Evolutionary conservation across 2,888 invertebrate species (phyloP).

Genomic region (Orchesellides sinensis): DNA sequence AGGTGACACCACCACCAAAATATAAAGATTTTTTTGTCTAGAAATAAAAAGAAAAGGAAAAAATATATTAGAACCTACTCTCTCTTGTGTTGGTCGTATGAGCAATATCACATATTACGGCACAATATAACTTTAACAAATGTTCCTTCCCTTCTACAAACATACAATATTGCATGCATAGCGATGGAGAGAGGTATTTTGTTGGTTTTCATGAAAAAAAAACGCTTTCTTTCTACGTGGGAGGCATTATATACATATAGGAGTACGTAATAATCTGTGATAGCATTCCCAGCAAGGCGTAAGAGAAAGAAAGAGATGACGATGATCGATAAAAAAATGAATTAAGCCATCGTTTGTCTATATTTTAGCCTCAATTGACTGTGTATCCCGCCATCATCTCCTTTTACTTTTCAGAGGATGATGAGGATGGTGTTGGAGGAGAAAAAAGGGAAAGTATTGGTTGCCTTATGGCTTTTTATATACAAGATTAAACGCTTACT

Average conservation of each 20-base stretch:
- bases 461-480: too few species aligned
- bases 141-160: too few species aligned
- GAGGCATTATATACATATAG: too few species aligned
- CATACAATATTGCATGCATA: neutral
- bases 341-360: slow-evolving; percentile 75
- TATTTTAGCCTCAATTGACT: slow-evolving; percentile 75
- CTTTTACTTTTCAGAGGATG: neutral
- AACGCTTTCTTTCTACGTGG: too few species aligned
- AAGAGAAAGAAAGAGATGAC: slow-evolving; percentile 10
- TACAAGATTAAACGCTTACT: too few species aligned
- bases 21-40: too few species aligned
- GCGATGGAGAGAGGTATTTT: neutral
- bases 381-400: slow-evolving; percentile 12
- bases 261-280: slow-evolving; percentile 7
- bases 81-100: too few species aligned
- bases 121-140: too few species aligned
- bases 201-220: too few species aligned
- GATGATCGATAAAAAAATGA: slow-evolving; percentile 74
- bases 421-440: too few species aligned
- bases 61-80: neutral
- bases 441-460: neutral
- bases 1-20: slow-evolving; percentile 58
- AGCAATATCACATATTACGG: too few species aligned
- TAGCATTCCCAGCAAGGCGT: too few species aligned
- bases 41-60: neutral